phyloP scores from a whole-genome alignment of 2,888 invertebrate genomes.

The Ptychoptera albimana region DNA sequence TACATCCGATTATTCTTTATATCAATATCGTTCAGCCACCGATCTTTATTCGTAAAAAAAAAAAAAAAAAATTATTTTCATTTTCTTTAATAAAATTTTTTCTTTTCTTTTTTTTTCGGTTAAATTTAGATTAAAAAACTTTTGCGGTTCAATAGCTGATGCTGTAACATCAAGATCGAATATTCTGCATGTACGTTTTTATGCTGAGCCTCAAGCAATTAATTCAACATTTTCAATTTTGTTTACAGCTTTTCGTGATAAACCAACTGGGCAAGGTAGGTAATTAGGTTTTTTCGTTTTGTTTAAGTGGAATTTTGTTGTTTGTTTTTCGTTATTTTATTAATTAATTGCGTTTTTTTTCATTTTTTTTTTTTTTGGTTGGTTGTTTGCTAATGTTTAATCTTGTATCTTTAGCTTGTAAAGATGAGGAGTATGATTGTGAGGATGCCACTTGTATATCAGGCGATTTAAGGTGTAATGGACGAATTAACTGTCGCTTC shows the following conservation, averaged over 20 bases:
- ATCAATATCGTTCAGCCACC: no score
- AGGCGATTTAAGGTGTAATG: conserved; percentile 49
- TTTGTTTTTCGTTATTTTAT: background rate
- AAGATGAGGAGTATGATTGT: conserved; percentile 59
- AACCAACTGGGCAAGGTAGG: conserved; percentile 22
- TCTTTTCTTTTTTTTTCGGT: conserved; percentile 1
- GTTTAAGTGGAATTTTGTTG: background rate
- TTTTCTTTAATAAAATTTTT: background rate
- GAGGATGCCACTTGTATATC: conserved; percentile 79
- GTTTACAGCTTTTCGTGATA: conserved; percentile 58
- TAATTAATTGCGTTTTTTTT: background rate
- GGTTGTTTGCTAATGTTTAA: background rate
- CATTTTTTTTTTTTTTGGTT: background rate
- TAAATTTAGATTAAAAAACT: conserved; percentile 41
- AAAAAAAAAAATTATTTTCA: background rate
- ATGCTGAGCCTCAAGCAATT: conserved; percentile 42
- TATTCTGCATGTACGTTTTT: conserved; percentile 58
- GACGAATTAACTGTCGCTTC: conserved; percentile 61
- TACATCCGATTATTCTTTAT: no score
- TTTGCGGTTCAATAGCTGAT: conserved; percentile 78
- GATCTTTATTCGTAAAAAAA: background rate
- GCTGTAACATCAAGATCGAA: conserved; percentile 49
- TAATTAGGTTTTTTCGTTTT: background rate
- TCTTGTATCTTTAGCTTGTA: conserved; percentile 19
- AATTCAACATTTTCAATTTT: conserved; percentile 52